These are phyloP conservation scores for Tetragonula carbonaria DNA, from an alignment of 2,888 invertebrate species.

Conservation along the genomic window DNA sequence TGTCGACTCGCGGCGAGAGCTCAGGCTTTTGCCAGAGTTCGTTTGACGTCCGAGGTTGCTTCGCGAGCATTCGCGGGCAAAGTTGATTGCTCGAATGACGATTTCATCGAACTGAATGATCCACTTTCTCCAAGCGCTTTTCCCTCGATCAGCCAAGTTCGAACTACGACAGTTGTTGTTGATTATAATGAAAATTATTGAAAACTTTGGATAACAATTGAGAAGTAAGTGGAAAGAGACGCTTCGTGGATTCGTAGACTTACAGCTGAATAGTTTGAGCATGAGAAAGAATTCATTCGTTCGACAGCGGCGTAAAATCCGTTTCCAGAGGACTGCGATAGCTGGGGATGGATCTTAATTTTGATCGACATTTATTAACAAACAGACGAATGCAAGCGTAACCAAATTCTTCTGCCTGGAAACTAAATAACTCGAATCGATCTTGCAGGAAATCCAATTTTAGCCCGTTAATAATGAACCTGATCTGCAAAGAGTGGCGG, in stretches of 20 bases:
- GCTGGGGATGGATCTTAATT: background rate
- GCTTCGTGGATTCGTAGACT: background rate
- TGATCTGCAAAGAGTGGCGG: background rate
- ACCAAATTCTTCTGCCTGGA: too few species aligned
- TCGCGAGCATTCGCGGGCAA: background rate
- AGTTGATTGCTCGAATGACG: background rate
- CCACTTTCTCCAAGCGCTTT: background rate
- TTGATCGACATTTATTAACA: background rate
- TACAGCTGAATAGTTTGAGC: too few species aligned
- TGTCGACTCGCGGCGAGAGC: too few species aligned
- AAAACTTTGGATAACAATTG: background rate
- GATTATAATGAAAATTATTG: background rate
- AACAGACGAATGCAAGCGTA: background rate
- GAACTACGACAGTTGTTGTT: background rate
- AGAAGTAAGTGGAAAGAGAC: background rate
- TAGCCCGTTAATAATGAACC: background rate
- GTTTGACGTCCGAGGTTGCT: background rate
- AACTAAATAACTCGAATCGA: background rate
- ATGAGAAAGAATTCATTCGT: background rate
- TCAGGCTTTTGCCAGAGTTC: background rate
- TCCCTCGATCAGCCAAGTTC: background rate
- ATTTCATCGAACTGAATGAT: too few species aligned
- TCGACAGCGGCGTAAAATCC: background rate
- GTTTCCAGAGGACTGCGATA: background rate
- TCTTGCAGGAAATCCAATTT: background rate